Base-by-base conservation (phyloP, 2,797 vertebrate species). In the Falco berigora region DNA sequence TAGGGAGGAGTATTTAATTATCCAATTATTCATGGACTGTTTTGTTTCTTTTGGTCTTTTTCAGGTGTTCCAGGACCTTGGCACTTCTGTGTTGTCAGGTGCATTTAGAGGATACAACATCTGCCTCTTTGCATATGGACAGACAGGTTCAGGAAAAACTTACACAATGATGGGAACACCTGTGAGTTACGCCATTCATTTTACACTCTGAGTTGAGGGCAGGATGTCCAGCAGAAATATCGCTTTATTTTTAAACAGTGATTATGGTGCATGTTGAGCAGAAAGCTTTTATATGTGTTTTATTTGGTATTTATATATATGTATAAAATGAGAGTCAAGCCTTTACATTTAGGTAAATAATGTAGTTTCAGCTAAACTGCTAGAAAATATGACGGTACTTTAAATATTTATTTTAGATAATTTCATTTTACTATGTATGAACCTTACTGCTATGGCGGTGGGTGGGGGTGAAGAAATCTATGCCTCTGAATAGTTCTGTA, bases 141-240 rank as follows among this genome's bases (percentile, higher is more conserved):
- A 99, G 98, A 99, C 99, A 3, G 99, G 99, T 95, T 99, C 99
- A 77, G 99, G 99, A 86, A 99, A 99, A 98, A 99, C 99, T 1
- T 99, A 99, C 91, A 99, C 99, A 78, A 99, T 99, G 99, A 99
- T 99, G 98, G 99, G 99, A 40, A 99, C 99, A 34, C 98, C 98
- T 95, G 99, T 99, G 96, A 99, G 99, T 98, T 63, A 69, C 27
- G 75, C 18, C 23, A 44, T 76, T 87, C 15, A 53, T 91, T 93
- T 61, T 42, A 67, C 46, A 23, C 22, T 68, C 34, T 7, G 16
- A 9, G 3, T 28, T 63, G 22, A 81, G 12, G n/a, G 9, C 2
- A 7, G 62, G 53, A 44, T 55, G 22, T 74, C 75, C 14, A 40
- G 47, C 49, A 76, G 49, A 86, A 92, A 34, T 8, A 22, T 28